Evolutionary conservation across 2,113 vertebrate species (phyloP), one percentile per base, ranked within the genome.

Genomic region (Corythornis cristatus): DNA sequence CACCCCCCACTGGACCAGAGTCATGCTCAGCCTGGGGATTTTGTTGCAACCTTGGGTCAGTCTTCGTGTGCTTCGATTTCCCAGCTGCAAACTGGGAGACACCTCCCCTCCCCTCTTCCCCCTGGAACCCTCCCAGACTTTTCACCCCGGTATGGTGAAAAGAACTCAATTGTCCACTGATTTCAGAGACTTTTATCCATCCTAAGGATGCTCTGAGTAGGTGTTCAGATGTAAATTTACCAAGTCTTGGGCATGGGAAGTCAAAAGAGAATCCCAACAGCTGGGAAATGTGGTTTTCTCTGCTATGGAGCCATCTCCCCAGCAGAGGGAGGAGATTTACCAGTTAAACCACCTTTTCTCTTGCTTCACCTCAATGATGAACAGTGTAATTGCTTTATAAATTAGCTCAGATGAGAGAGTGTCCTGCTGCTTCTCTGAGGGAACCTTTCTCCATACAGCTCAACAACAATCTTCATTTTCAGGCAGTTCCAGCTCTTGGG

Each of bases 311-410:
- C 58, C 60, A 19, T 77, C 20, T 77, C 65, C 72, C 95, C 95
- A 93, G 91, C 78, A 96, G 95, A 95, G 93, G 93, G 94, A 84
- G 95, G 54, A 92, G 62, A 66, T 58, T 37, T 45, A 53, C 70
- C 9, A 12, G 7, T 51, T 48, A 37, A 77, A 2, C 35, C 35
- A 8, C 19, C 22, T 88, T 56, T 58, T 53, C 15, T 13, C 0
- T 17, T 74, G 51, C 53, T 71, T 83, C 81, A 19, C 58, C n/a
- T 75, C 76, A 61, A 1, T 48, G 54, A 4, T 31, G 20, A 71
- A 21, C 40, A 31, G 74, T 81, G 53, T 19, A 37, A 67, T 37
- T 37, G 46, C 42, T 76, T 2, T 13, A 9, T 25, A 33, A 70
- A 6, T 48, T 8, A 72, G 23, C 37, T 16, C 46, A 40, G 15